Evolutionary conservation across 2,888 invertebrate genomes (phyloP).

Genomic region (Tetragonisca angustula): DNA sequence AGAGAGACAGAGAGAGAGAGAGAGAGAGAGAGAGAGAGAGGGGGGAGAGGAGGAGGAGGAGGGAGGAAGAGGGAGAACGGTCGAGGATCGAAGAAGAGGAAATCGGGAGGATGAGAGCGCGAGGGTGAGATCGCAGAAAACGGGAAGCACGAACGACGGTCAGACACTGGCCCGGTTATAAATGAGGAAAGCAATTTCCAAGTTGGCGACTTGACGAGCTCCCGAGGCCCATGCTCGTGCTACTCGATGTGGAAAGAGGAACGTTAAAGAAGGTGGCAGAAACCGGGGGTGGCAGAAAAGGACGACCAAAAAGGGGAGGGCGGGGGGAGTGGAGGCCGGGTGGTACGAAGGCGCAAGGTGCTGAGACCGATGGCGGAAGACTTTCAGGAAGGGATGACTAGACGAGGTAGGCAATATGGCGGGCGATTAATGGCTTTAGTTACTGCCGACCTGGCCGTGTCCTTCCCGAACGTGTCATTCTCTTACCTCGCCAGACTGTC

Average conservation of each 20-base stretch:
- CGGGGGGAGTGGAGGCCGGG: slow-evolving; percentile 16
- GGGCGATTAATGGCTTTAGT: slow-evolving; percentile 80
- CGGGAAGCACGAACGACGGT: slow-evolving; percentile 69
- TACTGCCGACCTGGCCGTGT: slow-evolving; percentile 71
- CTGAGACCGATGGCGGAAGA: slow-evolving; percentile 61
- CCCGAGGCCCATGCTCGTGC: slow-evolving; percentile 55
- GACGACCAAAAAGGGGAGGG: not conserved
- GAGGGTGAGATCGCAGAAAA: slow-evolving; percentile 69
- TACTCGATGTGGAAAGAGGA: slow-evolving; percentile 62
- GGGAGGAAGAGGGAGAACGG: slow-evolving; percentile 11
- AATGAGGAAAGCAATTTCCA: slow-evolving; percentile 81
- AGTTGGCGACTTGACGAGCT: slow-evolving; percentile 79
- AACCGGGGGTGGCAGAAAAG: slow-evolving; percentile 16
- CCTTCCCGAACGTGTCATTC: slow-evolving; percentile 67
- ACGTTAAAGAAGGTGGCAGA: slow-evolving; percentile 61
- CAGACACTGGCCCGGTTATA: slow-evolving; percentile 78
- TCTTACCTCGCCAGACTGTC: slow-evolving; percentile 68
- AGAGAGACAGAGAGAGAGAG: slow-evolving; percentile 15
- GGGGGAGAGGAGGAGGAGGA: not conserved
- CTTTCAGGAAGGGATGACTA: slow-evolving; percentile 72
- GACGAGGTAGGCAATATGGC: slow-evolving; percentile 77
- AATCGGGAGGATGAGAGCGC: slow-evolving; percentile 41
- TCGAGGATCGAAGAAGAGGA: slow-evolving; percentile 46
- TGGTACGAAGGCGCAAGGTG: slow-evolving; percentile 42
- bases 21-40: not conserved